Percentiles rank a stretch among this genome's conserved stretches.
Evolutionary conservation across 1,140 invertebrate species (phyloP).

Genomic region (Latrodectus geometricus): DNA sequence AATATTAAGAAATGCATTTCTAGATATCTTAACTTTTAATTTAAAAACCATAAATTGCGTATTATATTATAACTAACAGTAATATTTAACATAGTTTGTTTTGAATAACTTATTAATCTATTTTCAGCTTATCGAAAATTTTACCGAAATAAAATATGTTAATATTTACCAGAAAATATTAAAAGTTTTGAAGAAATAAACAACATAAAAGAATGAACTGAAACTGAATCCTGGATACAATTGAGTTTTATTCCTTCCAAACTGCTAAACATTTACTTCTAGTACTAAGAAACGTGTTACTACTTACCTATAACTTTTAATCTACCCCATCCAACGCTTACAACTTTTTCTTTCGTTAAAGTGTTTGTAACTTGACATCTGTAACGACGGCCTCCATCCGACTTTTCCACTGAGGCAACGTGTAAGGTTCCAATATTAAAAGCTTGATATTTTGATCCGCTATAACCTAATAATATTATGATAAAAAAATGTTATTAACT

Average conservation of each 20-base stretch:
- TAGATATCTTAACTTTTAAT: too few relatives aligned
- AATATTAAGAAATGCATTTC: too few relatives aligned
- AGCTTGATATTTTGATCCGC: conserved; percentile 58
- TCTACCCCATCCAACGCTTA: conserved; percentile 58
- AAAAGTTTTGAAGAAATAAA: background rate
- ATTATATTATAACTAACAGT: too few relatives aligned
- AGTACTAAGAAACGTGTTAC: background rate
- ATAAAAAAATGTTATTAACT: background rate
- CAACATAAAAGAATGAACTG: background rate
- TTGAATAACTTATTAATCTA: background rate
- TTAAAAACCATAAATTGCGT: too few relatives aligned
- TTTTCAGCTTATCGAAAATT: background rate
- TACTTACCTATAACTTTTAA: conserved; percentile 56
- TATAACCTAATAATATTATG: too few relatives aligned
- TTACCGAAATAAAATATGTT: background rate
- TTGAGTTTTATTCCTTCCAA: background rate
- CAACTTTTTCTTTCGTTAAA: conserved; percentile 55
- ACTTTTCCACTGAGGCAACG: conserved; percentile 41
- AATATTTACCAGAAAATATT: background rate
- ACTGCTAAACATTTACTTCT: background rate
- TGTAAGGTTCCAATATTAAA: conserved; percentile 60
- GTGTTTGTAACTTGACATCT: conserved; percentile 61
- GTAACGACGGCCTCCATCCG: conserved; percentile 57
- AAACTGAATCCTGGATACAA: background rate
- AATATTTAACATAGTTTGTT: too few relatives aligned